phyloP scores from a whole-genome alignment of 2,113 vertebrate species.

The Typhlomys cinereus region DNA sequence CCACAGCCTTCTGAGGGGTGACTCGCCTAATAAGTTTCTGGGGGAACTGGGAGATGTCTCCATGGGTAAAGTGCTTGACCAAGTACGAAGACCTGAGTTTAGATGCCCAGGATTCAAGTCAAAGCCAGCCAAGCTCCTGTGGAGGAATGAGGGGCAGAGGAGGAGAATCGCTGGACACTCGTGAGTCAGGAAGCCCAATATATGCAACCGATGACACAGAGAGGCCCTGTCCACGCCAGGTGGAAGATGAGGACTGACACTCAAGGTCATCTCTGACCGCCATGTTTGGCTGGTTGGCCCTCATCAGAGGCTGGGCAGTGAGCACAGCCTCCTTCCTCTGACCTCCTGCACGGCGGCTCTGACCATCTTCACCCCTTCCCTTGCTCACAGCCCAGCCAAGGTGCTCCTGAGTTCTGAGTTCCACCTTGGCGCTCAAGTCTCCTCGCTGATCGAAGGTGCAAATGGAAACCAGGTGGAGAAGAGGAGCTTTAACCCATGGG shows the following conservation, averaged over 20 bases:
- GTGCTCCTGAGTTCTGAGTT: conserved; percentile 78
- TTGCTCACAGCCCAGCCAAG: conserved; percentile 68
- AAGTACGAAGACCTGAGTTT: not conserved
- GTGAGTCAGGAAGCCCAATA: too few relatives aligned
- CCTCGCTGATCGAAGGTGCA: conserved; percentile 72
- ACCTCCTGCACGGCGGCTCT: not conserved
- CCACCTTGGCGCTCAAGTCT: conserved; percentile 66
- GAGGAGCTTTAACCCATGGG: conserved; percentile 86
- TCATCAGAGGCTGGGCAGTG: not conserved
- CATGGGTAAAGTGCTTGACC: too few relatives aligned
- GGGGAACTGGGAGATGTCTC: too few relatives aligned
- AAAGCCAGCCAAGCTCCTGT: not conserved
- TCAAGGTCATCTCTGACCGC: too few relatives aligned
- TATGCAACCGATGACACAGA: too few relatives aligned
- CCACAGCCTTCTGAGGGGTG: not conserved
- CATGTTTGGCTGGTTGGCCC: too few relatives aligned
- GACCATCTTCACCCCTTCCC: not conserved
- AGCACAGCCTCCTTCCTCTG: not conserved
- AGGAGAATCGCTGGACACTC: too few relatives aligned
- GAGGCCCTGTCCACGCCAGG: too few relatives aligned
- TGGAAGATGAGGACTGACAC: too few relatives aligned
- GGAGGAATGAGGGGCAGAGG: too few relatives aligned
- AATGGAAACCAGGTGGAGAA: conserved; percentile 76
- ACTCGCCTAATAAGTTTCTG: not conserved
- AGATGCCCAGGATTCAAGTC: rapidly evolving